These are phyloP conservation scores for Apantesis nais DNA, from an alignment of 2,888 invertebrate species.

Conservation along the genomic window DNA sequence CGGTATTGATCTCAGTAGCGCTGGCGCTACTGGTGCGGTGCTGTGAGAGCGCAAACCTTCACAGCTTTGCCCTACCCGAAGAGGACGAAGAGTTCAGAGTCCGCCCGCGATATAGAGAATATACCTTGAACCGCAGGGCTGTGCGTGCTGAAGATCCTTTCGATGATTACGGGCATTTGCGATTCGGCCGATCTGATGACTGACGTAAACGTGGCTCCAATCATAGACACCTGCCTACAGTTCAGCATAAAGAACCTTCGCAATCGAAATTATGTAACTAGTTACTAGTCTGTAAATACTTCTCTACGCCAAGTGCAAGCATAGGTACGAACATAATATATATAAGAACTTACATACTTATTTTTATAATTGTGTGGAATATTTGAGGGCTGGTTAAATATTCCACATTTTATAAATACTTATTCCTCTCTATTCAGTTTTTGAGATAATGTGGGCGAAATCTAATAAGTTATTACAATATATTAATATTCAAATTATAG, in stretches of 20 bases:
- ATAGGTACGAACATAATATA: constrained; percentile 17
- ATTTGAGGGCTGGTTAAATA: constrained; percentile 70
- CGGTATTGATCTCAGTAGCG: constrained; percentile 59
- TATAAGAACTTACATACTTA: not conserved
- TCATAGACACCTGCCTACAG: constrained; percentile 38
- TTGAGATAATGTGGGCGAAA: not conserved
- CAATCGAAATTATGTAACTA: constrained; percentile 44
- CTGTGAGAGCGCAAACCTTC: constrained; percentile 65
- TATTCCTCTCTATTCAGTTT: not conserved
- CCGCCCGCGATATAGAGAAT: constrained; percentile 82
- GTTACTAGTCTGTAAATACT: constrained; percentile 16
- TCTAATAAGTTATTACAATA: constrained; percentile 1
- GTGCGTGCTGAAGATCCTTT: constrained; percentile 87
- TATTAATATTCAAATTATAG: constrained; percentile 15
- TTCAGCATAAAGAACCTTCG: constrained; percentile 38
- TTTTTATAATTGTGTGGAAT: constrained; percentile 50
- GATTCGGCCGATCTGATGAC: constrained; percentile 88
- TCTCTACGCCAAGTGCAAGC: constrained; percentile 9
- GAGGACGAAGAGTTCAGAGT: constrained; percentile 72
- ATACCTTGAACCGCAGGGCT: constrained; percentile 81
- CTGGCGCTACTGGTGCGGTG: constrained; percentile 57
- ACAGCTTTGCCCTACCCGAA: constrained; percentile 57
- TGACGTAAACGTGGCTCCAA: constrained; percentile 57
- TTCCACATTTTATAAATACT: constrained; percentile 49
- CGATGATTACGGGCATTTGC: constrained; percentile 91